These are phyloP conservation scores for Phyto melanocephala DNA, from an alignment of 2,888 invertebrate genomes.

Conservation along the genomic window DNA sequence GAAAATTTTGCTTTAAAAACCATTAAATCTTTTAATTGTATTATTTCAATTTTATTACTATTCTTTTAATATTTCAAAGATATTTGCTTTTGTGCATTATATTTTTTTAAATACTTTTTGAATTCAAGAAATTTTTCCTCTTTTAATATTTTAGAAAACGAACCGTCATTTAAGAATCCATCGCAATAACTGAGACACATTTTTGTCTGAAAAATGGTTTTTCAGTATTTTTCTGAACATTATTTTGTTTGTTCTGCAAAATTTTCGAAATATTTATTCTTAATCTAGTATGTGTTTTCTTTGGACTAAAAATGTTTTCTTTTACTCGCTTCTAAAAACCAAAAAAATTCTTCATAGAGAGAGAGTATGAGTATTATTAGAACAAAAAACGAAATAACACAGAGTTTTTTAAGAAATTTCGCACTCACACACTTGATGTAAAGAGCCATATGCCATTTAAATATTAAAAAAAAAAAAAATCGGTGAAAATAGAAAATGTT, in stretches of 20 bases:
- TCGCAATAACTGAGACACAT: constrained; percentile 67
- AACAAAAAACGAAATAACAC: not conserved
- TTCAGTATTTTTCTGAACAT: not conserved
- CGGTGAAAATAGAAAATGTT: not conserved
- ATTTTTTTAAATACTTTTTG: constrained; percentile 11
- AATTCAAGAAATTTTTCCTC: not conserved
- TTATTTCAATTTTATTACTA: not conserved
- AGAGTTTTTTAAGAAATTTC: constrained; percentile 30
- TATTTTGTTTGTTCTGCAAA: constrained; percentile 44
- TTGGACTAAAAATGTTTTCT: constrained; percentile 9
- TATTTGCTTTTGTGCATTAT: not conserved
- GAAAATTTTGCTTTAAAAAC: not conserved
- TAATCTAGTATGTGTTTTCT: not conserved
- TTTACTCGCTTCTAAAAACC: constrained; percentile 24
- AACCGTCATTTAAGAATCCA: constrained; percentile 67
- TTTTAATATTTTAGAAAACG: constrained; percentile 51
- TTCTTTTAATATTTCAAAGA: not conserved
- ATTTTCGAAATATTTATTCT: constrained; percentile 53
- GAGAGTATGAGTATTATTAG: constrained; percentile 53
- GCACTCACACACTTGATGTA: not conserved
- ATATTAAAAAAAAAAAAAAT: not conserved
- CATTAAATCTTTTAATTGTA: not conserved
- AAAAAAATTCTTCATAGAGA: constrained; percentile 3
- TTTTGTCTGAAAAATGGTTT: constrained; percentile 45
- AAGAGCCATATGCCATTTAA: constrained; percentile 25